These are phyloP conservation scores for Ciconia nigra DNA, from an alignment of 2,797 vertebrate genomes.

Conservation along the genomic window DNA sequence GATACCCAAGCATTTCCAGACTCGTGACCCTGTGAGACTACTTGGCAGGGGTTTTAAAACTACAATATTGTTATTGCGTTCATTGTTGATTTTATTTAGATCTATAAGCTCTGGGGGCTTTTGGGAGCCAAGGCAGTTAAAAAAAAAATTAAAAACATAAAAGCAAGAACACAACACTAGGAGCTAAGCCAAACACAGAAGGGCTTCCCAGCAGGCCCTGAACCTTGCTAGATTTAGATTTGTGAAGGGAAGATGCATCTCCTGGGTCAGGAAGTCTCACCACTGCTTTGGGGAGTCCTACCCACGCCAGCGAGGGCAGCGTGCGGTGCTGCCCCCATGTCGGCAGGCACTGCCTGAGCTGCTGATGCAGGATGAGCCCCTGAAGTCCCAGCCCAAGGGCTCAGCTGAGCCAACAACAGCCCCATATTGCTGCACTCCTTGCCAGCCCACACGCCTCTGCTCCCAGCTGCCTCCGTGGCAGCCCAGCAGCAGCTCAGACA, in stretches of 20 bases:
- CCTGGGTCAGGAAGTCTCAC: background rate
- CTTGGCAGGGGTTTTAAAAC: background rate
- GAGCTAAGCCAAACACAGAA: background rate
- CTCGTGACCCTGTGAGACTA: background rate
- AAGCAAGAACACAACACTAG: background rate
- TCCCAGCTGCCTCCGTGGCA: background rate
- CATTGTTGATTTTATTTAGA: background rate
- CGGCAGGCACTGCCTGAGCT: background rate
- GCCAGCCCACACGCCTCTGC: fast-evolving
- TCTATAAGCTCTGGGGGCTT: background rate
- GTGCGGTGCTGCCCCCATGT: background rate
- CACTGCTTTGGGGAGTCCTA: fast-evolving
- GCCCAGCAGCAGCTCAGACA: background rate
- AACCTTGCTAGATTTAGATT: background rate
- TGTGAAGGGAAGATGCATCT: background rate
- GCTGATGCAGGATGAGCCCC: background rate
- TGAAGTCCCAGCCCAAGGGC: background rate
- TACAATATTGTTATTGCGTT: background rate
- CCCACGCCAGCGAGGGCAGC: fast-evolving
- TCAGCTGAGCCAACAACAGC: background rate
- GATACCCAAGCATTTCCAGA: background rate
- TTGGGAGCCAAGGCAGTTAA: background rate
- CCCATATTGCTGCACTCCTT: fast-evolving
- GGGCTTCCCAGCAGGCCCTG: background rate
- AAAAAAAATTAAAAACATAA: background rate